Percentiles rank a stretch among this genome's conserved stretches.
Conservation (phyloP, 1,140 invertebrate genomes). For the Idris sp. region DNA sequence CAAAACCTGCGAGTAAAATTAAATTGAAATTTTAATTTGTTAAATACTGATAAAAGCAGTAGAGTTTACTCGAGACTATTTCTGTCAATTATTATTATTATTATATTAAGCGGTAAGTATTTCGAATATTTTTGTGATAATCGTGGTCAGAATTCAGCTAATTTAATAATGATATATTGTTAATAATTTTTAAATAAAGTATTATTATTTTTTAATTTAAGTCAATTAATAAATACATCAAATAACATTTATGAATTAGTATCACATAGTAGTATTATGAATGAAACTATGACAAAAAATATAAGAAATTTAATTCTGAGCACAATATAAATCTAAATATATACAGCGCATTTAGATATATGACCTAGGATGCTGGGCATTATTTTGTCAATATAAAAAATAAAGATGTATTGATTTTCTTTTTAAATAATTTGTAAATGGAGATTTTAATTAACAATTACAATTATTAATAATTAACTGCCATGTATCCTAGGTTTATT, state of each 20-base stretch:
- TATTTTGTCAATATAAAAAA: too few species aligned
- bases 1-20: slow-evolving; percentile 74
- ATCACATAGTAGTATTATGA: background rate
- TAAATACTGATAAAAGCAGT: slow-evolving; percentile 58
- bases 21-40: slow-evolving; percentile 63
- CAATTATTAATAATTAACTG: slow-evolving; percentile 12
- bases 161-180: too few species aligned
- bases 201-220: too few species aligned
- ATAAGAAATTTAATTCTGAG: slow-evolving; percentile 56
- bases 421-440: too few species aligned
- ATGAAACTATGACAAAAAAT: slow-evolving; percentile 4
- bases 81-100: slow-evolving; percentile 13
- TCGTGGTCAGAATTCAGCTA: slow-evolving; percentile 69
- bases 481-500: slow-evolving; percentile 46
- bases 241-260: slow-evolving; percentile 14
- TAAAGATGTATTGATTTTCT: too few species aligned
- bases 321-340: slow-evolving; percentile 63
- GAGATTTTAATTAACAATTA: too few species aligned
- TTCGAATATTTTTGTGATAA: slow-evolving; percentile 42
- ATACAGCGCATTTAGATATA: slow-evolving; percentile 43
- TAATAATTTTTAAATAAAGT: too few species aligned
- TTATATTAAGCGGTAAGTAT: slow-evolving; percentile 39
- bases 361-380: slow-evolving; percentile 48
- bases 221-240: too few species aligned
- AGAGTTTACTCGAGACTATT: slow-evolving; percentile 43